Conservation (phyloP, 2,888 invertebrate genomes). For the Macaria notata region DNA sequence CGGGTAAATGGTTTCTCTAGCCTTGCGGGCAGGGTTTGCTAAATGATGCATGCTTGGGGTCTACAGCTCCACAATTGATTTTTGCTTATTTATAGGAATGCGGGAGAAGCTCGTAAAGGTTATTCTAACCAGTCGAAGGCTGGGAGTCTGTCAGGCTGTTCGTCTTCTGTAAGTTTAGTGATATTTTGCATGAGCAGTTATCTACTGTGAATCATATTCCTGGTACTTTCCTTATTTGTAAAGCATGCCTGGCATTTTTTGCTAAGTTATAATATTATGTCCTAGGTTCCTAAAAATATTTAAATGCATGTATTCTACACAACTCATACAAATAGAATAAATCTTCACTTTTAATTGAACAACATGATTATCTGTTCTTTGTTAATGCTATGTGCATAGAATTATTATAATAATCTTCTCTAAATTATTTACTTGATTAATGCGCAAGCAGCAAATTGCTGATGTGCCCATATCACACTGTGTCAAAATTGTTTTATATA, state of each 20-base stretch:
- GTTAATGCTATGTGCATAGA: too few relatives aligned
- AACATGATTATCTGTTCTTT: too few relatives aligned
- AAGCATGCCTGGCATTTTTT: conserved; percentile 39
- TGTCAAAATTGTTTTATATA: too few relatives aligned
- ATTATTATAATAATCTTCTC: too few relatives aligned
- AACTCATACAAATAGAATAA: background rate
- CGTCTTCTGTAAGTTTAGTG: conserved; percentile 84
- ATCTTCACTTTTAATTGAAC: too few relatives aligned
- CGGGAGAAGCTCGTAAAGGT: conserved; percentile 77
- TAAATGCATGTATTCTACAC: background rate
- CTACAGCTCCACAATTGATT: conserved; percentile 72
- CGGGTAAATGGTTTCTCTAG: conserved; percentile 70
- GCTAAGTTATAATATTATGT: conserved; percentile 24
- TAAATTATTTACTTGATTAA: too few relatives aligned
- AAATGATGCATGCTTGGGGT: conserved; percentile 66
- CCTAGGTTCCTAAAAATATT: background rate
- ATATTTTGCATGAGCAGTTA: conserved; percentile 23
- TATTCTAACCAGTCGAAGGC: conserved; percentile 83
- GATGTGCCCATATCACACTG: too few relatives aligned
- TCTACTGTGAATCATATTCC: conserved; percentile 38
- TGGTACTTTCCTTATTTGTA: conserved; percentile 32
- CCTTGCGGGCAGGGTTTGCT: conserved; percentile 54
- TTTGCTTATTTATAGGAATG: conserved; percentile 81
- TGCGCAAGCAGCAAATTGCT: too few relatives aligned
- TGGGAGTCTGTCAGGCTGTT: conserved; percentile 86